phyloP scores from a whole-genome alignment of 2,888 invertebrate species.

The Lasioglossum calceatum region DNA sequence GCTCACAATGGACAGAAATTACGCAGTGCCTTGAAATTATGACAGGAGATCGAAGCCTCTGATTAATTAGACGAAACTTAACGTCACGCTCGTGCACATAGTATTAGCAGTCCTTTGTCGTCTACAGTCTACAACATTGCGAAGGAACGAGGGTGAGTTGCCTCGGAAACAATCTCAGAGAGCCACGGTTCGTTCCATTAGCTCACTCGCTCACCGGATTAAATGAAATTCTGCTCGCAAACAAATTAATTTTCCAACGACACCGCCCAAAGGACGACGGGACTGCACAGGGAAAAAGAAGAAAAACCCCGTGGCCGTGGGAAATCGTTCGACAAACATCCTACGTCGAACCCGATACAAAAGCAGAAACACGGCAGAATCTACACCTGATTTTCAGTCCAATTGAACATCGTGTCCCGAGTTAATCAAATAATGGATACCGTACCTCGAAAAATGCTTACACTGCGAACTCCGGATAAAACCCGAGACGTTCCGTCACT shows the following conservation, averaged over 20 bases:
- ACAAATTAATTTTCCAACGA: conserved; percentile 60
- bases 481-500: not conserved
- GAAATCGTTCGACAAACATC: not conserved
- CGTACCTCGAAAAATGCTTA: not conserved
- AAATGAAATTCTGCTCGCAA: conserved; percentile 63
- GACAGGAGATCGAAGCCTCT: not conserved
- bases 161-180: conserved; percentile 44
- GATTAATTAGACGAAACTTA: not conserved
- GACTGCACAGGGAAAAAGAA: not conserved
- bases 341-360: not conserved
- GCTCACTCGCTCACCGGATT: conserved; percentile 51
- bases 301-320: not conserved
- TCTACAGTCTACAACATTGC: not conserved
- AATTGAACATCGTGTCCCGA: not conserved
- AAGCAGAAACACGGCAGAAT: not conserved
- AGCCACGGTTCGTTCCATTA: conserved; percentile 54
- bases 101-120: not conserved
- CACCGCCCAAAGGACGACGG: not conserved
- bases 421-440: conserved; percentile 15
- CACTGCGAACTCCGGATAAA: not conserved
- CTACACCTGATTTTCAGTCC: conserved; percentile 14
- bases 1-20: not conserved
- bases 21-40: not conserved
- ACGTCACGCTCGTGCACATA: not conserved
- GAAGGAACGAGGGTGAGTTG: not conserved